Base-by-base conservation (phyloP, 2,797 vertebrate genomes). In the Diceros bicornis region DNA sequence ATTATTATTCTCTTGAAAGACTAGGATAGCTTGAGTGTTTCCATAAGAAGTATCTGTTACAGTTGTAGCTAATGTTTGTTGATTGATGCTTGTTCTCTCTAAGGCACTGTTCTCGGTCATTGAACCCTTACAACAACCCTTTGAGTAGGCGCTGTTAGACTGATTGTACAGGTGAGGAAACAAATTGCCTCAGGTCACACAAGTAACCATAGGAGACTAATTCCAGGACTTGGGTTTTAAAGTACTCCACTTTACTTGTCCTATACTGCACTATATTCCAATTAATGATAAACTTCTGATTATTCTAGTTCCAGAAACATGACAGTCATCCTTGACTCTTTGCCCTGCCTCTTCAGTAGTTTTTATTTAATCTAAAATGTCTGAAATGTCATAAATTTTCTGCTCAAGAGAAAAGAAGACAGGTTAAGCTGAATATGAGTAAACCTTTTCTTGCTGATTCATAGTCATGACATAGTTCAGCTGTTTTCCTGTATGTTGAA, bases 201-300 rank as follows among this genome's bases (percentile, higher is more conserved):
- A 74, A 68, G 44, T 55, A 59, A 81, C 21, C 20, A 20, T 72
- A 41, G 7, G n/a, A 87, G 34, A 78, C 57, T 61, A 93, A 66
- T 44, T 83, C 61, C 37, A 91, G 29, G 17, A 78, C n/a, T 32
- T 93, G 44, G 44, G 25, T 83, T 95, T 88, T 91, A 83, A 91
- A 59, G 37, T 59, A 3, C 23, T 92, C 12, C 3, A 20, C 11
- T 85, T 8, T 32, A 37, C n/a, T 66, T 90, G 13, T 12, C 7
- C 34, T 64, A 27, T 92, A 55, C 47, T 69, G 34, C 1, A 17
- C 52, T 37, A 1, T 55, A 27, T n/a, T 62, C 52, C 64, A 74
- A 3, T 71, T 61, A 83, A 66, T 87, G 12, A 23, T 50, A n/a
- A 41, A 41, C 16, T 57, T 17, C 64, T 85, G 10, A 12, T 64